Evolutionary conservation across 2,888 invertebrate genomes (phyloP), one percentile per base, ranked within the genome.

Genomic region (Tuta absoluta): DNA sequence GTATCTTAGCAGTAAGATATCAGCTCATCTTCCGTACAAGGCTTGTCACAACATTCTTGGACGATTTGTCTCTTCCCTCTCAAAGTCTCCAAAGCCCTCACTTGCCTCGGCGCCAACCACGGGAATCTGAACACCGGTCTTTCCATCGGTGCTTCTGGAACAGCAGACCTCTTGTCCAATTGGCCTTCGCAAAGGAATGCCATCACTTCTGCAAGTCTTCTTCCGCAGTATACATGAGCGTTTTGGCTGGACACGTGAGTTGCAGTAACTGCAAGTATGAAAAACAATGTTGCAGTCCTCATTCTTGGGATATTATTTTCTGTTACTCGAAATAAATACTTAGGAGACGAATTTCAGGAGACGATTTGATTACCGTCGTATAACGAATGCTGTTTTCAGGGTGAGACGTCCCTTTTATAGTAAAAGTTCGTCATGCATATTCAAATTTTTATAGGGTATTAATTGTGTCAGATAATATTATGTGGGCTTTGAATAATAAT

Each of bases 51-150:
- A 17, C 60, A 60, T 23, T 60, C 60, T 5, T n/a, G 21, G 23
- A 45, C 10, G 7, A 60, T 60, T 28, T 60, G 60, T 17, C 49
- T 45, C 62, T 49, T 62, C 4, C 37, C 51, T 19, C 51, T 49
- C 8, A 19, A 37, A 3, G 49, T 62, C 14, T 51, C 33, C 17
- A 49, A 51, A 12, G 51, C 51, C 21, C 62, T 49, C 11, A 12
- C 49, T 37, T 28, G 33, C 33, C 60, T 41, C n/a, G 24, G 45
- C 14, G 60, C 8, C 14, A 60, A 14, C 45, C 24, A 45, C 3
- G 45, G 7, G 38, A 38, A 59, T 5, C 48, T 19, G 5, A 19
- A 19, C 11, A 17, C 48, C 17, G 19, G 48, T 1, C 1, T 7
- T 17, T n/a, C 19, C 14, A 48, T 48, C 19, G 45, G 51, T 10